Evolutionary conservation across 2,113 vertebrate species (phyloP), one percentile per base, ranked within the genome.

Genomic region (Nothobranchius furzeri): DNA sequence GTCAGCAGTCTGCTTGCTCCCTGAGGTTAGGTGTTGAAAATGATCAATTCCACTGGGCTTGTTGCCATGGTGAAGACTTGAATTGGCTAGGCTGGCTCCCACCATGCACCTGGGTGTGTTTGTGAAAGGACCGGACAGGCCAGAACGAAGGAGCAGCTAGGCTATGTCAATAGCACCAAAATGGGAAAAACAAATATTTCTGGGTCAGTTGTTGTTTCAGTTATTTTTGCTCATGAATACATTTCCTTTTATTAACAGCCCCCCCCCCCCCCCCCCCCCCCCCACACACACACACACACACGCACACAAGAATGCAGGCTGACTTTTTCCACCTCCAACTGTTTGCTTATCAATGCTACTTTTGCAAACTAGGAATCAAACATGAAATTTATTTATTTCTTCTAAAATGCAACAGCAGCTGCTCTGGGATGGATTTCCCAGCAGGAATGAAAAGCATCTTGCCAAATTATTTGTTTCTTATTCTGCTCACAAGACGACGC

Each of bases 91-190:
- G 83, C 42, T 63, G 63, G 71, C 83, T 87, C 83, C 81, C 84
- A 81, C 68, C 72, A 79, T 87, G 81, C 89, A 89, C 80, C 88
- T 91, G 90, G 84, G 67, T 76, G 79, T 90, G 83, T 91, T 90
- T 91, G 87, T 84, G 71, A 88, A 90, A 92, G 81, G 88, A 89
- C 88, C 89, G 87, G 87, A 88, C 85, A 70, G 86, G 86, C 88
- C 73, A 84, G 88, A 92, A 89, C 70, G 82, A 86, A 86, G 73
- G 67, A 91, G 72, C 90, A 91, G 90, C 89, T 91, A 92, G 90
- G 90, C 89, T 91, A 92, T 88, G 88, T 92, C 89, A 93, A 93
- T 86, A 92, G 45, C 40, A 50, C 35, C 71, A 84, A 90, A 89
- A 89, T 81, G 84, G 78, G 85, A 88, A 92, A 90, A 90, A 90